Conservation (phyloP, 1,140 invertebrate genomes). For the Mya arenaria region DNA sequence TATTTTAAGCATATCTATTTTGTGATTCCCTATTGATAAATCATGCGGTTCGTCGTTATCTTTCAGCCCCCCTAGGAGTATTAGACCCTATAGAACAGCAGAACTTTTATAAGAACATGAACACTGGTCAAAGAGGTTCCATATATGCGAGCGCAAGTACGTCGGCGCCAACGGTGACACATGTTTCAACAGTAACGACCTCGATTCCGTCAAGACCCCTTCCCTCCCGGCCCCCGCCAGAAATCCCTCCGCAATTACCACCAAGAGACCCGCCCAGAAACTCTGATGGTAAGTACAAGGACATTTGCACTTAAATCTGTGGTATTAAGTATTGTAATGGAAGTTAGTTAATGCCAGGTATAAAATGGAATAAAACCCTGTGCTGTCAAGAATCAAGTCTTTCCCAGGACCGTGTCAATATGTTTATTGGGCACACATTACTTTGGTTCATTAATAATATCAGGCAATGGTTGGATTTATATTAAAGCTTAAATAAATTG, state of each 20-base stretch:
- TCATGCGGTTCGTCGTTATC: no score
- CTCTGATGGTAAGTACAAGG: constrained; percentile 18
- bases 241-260: constrained; percentile 53
- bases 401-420: no score
- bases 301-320: not conserved
- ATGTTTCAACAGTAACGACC: constrained; percentile 35
- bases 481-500: no score
- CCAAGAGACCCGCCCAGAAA: constrained; percentile 32
- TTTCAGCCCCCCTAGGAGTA: constrained; percentile 71
- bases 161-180: constrained; percentile 14
- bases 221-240: constrained; percentile 45
- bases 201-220: constrained; percentile 13
- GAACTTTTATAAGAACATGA: constrained; percentile 78
- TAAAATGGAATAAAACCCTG: no score
- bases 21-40: no score
- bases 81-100: constrained; percentile 74
- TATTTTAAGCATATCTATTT: no score
- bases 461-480: no score
- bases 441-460: no score
- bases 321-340: no score
- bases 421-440: no score
- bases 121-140: constrained; percentile 71
- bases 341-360: no score
- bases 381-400: no score
- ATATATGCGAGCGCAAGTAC: constrained; percentile 54